A percentile compares a stretch with the other conserved stretches of the same genome.
These are phyloP conservation scores for Labeo calbasu DNA, from an alignment of 2,797 vertebrate species.

Conservation along the genomic window DNA sequence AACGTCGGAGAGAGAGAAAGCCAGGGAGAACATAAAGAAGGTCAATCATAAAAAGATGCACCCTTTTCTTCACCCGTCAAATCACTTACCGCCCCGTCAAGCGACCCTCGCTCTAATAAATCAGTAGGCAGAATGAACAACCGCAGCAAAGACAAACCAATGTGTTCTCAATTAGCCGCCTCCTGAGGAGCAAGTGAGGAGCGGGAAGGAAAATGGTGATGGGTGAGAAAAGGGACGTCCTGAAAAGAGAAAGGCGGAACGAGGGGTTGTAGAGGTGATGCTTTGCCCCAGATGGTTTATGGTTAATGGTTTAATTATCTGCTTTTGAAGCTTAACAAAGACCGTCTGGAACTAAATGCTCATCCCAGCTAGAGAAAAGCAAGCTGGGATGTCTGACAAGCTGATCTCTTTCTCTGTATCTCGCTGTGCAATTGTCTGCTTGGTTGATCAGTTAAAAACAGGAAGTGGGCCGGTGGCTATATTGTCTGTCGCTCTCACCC, in stretches of 20 bases:
- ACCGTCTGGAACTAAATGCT: constrained; percentile 37
- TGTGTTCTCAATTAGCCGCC: constrained; percentile 56
- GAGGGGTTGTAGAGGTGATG: constrained; percentile 11
- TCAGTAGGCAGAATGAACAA: constrained; percentile 28
- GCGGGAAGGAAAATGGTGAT: constrained; percentile 24
- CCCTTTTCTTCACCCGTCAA: constrained; percentile 23
- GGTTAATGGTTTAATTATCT: constrained; percentile 47
- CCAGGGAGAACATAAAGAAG: background rate
- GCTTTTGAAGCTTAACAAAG: constrained; percentile 41
- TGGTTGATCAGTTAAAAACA: constrained; percentile 45
- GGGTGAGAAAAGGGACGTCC: constrained; percentile 27
- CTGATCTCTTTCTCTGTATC: constrained; percentile 30
- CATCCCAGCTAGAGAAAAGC: constrained; percentile 31
- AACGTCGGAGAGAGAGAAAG: background rate
- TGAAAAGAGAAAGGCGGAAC: constrained; percentile 12
- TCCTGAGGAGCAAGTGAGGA: constrained; percentile 12
- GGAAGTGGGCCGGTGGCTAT: constrained; percentile 38
- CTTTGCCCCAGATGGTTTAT: constrained; percentile 41
- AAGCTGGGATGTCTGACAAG: constrained; percentile 11
- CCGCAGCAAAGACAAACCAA: constrained; percentile 44
- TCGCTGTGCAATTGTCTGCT: constrained; percentile 44
- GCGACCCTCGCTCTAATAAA: constrained; percentile 37
- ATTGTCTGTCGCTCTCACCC: constrained; percentile 36
- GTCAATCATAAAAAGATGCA: background rate
- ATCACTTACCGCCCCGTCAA: constrained; percentile 37